Evolutionary conservation across 2,888 invertebrate species (phyloP).

Genomic region (Matsumyia berberina): DNA sequence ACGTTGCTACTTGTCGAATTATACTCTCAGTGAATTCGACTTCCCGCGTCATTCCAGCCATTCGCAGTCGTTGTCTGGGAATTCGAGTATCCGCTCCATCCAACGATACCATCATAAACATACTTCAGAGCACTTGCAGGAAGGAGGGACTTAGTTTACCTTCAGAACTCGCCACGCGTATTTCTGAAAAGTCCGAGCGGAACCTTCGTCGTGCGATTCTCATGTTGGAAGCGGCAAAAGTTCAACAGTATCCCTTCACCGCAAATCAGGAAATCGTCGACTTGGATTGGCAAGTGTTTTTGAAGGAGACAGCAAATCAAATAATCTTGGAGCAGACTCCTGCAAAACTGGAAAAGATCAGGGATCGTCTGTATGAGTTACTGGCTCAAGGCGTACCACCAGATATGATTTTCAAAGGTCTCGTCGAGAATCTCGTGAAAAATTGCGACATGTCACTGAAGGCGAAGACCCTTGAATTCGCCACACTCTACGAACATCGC

Average conservation of each 20-base stretch:
- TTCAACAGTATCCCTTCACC: conserved; percentile 94
- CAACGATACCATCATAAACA: conserved; percentile 89
- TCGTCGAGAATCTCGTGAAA: conserved; percentile 92
- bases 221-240: conserved; percentile 96
- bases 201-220: conserved; percentile 96
- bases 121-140: conserved; percentile 88
- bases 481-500: conserved; percentile 96
- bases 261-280: conserved; percentile 91
- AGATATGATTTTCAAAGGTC: conserved; percentile 94
- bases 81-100: conserved; percentile 96
- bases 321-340: conserved; percentile 95
- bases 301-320: conserved; percentile 93
- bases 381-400: conserved; percentile 97
- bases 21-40: conserved; percentile 97
- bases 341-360: conserved; percentile 91
- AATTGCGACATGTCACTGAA: conserved; percentile 96
- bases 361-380: conserved; percentile 96
- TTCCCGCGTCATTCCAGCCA: conserved; percentile 98
- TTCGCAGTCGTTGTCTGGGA: conserved; percentile 96
- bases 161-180: conserved; percentile 89
- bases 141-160: conserved; percentile 93
- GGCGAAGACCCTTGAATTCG: conserved; percentile 92
- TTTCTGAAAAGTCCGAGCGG: conserved; percentile 92
- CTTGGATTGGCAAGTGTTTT: conserved; percentile 96
- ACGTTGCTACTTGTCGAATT: conserved; percentile 96